Evolutionary conservation across 2,888 invertebrate species (phyloP), one percentile per base, ranked within the genome.

Genomic region (Mimachlamys varia): DNA sequence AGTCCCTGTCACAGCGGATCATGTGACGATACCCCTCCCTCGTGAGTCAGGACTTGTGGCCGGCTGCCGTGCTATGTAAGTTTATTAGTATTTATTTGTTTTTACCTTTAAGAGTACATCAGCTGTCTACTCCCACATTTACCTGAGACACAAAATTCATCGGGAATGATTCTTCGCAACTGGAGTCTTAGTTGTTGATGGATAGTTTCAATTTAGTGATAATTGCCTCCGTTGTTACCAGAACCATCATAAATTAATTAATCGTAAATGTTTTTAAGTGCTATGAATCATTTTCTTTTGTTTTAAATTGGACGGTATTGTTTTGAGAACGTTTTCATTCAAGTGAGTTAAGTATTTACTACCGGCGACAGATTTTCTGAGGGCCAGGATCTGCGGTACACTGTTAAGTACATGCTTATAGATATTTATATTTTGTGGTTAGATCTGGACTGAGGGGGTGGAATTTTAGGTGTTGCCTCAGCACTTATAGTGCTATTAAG

Each of bases 241-340:
- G 33, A 5, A 76, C 27, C 33, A 76, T 7, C 12, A 27, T 13
- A 76, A 76, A 76, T 76, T 76, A 76, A 76, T 76, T 76, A 76
- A 76, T 76, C 33, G 33, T 76, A 27, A 76, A 76, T 76, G 76
- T 76, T 76, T 76, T 76, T 33, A 27, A 76, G 76, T 76, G 76
- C 76, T 76, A 76, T 76, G 76, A 76, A 76, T 76, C 76, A 76
- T 33, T 76, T 76, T 76, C 33, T 76, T 76, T 76, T 27, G 76
- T 58, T 58, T 58, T 58, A 58, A 58, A 58, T 58, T 58, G 12
- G 76, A 33, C 27, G 5, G 33, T 76, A 76, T 76, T 76, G 76
- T 76, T 76, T 76, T 10, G 15, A 33, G 33, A 10, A 10, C 1
- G 76, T 76, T 76, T 76, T 33, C 76, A 76, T 76, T 33, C 27